Base-by-base conservation (phyloP, 2,797 vertebrate genomes). In the Nyctalus aviator region DNA sequence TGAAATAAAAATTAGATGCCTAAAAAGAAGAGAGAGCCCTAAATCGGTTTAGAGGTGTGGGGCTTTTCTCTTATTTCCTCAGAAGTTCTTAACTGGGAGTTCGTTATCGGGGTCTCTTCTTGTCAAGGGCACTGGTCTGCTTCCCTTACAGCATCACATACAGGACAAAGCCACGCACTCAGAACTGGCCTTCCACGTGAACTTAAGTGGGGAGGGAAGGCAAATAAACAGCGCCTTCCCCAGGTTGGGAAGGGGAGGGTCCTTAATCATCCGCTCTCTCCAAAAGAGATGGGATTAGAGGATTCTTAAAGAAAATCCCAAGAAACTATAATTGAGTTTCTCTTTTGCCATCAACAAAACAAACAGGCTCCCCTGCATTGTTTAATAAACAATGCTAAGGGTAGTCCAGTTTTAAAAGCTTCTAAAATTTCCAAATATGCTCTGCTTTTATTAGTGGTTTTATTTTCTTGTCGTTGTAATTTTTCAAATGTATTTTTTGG, bases 1-100 rank as follows among this genome's bases (percentile, higher is more conserved):
- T 97, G 93, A 98, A 97, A 91, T 95, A 41, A 97, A 97, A 98
- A 96, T 95, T 91, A 93, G 94, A 94, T 93, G 96, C 90, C 23
- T 4, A 78, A 78, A 90, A 96, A 97, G 21, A 97, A 96, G 92
- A 57, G 62, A 79, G 84, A 86, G 94, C n/a, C 88, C 90, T 64
- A 79, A 85, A 93, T 81, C 20, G 84, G 21, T 90, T 75, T 69
- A 68, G 68, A 84, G 2, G 41, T 81, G 46, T 30, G 93, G 93
- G 96, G 95, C 30, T 94, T 96, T 96, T 96, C 84, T 77, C 81
- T 84, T 50, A 50, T 85, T 94, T 97, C 76, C 62, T 95, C 55
- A 27, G 7, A 12, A 4, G 6, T 9, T 88, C 25, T 17, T 71
- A 88, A 85, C 41, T 83, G 20, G 23, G 46, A 89, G 37, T 90